Conservation (phyloP, 1,140 invertebrate species). For the Drosophila orena region DNA sequence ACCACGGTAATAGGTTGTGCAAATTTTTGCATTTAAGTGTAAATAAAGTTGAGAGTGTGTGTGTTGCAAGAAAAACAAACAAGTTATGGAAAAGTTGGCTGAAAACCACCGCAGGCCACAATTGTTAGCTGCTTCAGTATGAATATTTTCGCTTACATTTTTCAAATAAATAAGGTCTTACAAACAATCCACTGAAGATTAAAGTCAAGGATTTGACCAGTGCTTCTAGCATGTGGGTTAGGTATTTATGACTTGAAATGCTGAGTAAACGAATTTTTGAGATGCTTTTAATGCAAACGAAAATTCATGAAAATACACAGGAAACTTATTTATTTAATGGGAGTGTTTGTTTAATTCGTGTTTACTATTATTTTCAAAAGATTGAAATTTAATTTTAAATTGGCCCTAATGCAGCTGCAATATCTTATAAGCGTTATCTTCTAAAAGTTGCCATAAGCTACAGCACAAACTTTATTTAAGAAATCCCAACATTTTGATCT, state of each 20-base stretch:
- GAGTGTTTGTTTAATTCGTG: not conserved
- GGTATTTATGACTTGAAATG: conserved; percentile 6
- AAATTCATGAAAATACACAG: not conserved
- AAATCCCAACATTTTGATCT: no score
- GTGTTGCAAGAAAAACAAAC: conserved; percentile 52
- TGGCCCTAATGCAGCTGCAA: not conserved
- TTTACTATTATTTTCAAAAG: not conserved
- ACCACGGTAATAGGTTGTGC: conserved; percentile 81
- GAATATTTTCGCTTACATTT: conserved; percentile 48
- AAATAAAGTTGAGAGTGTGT: conserved; percentile 68
- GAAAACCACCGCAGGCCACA: conserved; percentile 40
- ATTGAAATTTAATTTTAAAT: not conserved
- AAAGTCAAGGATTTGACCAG: conserved; percentile 38
- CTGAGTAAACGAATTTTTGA: not conserved
- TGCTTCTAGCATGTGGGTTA: conserved; percentile 23
- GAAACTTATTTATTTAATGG: no score
- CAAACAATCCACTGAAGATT: conserved; percentile 41
- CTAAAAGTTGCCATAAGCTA: no score
- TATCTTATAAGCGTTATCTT: not conserved
- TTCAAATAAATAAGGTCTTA: conserved; percentile 46
- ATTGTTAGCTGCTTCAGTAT: conserved; percentile 51
- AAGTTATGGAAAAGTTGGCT: conserved; percentile 59
- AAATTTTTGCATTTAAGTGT: conserved; percentile 80
- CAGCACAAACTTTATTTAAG: no score
- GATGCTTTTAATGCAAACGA: conserved; percentile 4